Evolutionary conservation across 2,797 vertebrate genomes (phyloP).

Genomic region (Sebastes cheni): DNA sequence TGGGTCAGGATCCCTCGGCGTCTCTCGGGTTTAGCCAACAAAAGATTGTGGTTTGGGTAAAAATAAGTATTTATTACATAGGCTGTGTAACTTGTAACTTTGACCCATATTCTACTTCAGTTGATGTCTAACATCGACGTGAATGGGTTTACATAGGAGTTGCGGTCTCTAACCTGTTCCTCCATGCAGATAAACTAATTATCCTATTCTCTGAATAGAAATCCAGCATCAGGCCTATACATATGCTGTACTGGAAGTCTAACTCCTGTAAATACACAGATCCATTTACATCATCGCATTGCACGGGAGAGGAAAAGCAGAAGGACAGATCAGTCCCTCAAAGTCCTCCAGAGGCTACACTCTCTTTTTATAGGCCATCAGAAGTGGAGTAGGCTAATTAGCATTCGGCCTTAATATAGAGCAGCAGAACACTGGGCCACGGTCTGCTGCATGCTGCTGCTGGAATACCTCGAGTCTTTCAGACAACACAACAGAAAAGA

Average conservation of each 20-base stretch:
- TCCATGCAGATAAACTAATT: background rate
- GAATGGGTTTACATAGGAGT: too few relatives aligned
- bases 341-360: slow-evolving; percentile 37
- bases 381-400: slow-evolving; percentile 86
- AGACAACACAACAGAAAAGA: background rate
- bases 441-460: background rate
- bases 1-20: too few relatives aligned
- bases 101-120: too few relatives aligned
- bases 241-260: too few relatives aligned
- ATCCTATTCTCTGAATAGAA: background rate
- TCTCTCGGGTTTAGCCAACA: too few relatives aligned
- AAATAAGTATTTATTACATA: too few relatives aligned
- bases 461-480: background rate
- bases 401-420: slow-evolving; percentile 58
- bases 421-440: background rate
- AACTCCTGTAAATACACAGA: slow-evolving; percentile 23
- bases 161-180: background rate
- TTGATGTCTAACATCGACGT: too few relatives aligned
- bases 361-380: slow-evolving; percentile 70
- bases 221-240: background rate
- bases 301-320: slow-evolving; percentile 3
- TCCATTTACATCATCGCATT: background rate
- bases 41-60: too few relatives aligned
- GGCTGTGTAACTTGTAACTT: too few relatives aligned
- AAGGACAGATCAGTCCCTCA: slow-evolving; percentile 26